Conservation (phyloP, 1,140 invertebrate genomes). For the Adoxophyes honmai region DNA sequence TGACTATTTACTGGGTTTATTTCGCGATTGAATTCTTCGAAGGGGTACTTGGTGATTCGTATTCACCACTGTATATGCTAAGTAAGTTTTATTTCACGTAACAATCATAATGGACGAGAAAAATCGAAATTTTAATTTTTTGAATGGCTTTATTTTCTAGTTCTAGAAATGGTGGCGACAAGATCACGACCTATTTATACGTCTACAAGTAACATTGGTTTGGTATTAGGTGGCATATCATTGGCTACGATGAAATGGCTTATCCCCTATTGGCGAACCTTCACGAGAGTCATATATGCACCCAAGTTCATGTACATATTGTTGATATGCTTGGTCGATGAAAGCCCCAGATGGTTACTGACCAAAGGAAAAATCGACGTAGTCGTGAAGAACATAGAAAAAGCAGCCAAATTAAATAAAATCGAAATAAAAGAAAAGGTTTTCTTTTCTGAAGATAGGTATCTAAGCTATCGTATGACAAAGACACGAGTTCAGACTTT, state of each 20-base stretch:
- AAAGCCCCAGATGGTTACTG: slow-evolving; percentile 78
- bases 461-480: neutral
- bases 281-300: slow-evolving; percentile 16
- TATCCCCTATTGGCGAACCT: slow-evolving; percentile 18
- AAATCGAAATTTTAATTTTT: neutral
- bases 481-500: neutral
- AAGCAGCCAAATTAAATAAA: slow-evolving; percentile 15
- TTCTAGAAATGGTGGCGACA: slow-evolving; percentile 13
- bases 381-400: slow-evolving; percentile 6
- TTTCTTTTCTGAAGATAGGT: too few species aligned
- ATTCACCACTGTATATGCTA: slow-evolving; percentile 1
- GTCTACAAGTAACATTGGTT: neutral
- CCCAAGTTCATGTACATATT: slow-evolving; percentile 11
- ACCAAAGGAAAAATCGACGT: slow-evolving; percentile 55
- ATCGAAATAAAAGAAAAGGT: slow-evolving; percentile 1
- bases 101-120: neutral
- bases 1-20: slow-evolving; percentile 4
- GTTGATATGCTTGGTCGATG: slow-evolving; percentile 18
- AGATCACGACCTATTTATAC: neutral
- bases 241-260: neutral
- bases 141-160: neutral
- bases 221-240: neutral
- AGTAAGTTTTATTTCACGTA: neutral
- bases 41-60: slow-evolving; percentile 11
- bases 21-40: slow-evolving; percentile 9